Evolutionary conservation across 2,113 vertebrate species (phyloP), one percentile per base, ranked within the genome.

Genomic region (Ginglymostoma cirratum): DNA sequence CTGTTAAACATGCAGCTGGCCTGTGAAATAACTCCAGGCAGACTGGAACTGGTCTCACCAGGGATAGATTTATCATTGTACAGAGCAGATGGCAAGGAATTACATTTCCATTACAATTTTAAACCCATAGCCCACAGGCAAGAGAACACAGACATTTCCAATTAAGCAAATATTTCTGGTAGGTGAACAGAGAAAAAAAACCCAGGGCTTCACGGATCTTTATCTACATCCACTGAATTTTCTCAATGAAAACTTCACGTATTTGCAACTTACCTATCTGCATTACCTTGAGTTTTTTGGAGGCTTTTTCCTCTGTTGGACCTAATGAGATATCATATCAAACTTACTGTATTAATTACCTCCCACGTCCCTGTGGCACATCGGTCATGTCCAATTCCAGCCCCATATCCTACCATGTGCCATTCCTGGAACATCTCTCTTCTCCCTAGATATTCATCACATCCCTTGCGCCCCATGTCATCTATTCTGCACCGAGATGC

Each of bases 11-110:
- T 5, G 3, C 19, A 95, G 23, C 93, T 5, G 42, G 38, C 27
- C 38, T 95, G 93, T 69, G 66, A 38, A 70, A 67, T 94, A 69
- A 94, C n/a, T 70, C 66, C 27, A 67, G 38, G 23, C 93, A 27
- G 66, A 23, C 93, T 69, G 93, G 38, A 23, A 70, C 93, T 23
- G 12, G 23, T 42, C 65, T 67, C 38, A 3, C n/a, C 2, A 0
- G 93, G 93, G 38, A 94, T 70, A 94, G 93, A 45, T 69, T 69
- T 94, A 90, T 94, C 93, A 42, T 45, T 70, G 66, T 30, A 70
- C 34, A 24, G 65, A 45, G 93, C 93, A 94, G 93, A 42, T 94
- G 93, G 65, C 93, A 24, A 48, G 23, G 38, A 69, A 72, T 95
- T 48, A 52, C 48, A 38, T 38, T 95, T 95, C 48, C 69, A 95